Conservation (phyloP, 1,140 invertebrate genomes). For the Hypsibius dujardini region DNA sequence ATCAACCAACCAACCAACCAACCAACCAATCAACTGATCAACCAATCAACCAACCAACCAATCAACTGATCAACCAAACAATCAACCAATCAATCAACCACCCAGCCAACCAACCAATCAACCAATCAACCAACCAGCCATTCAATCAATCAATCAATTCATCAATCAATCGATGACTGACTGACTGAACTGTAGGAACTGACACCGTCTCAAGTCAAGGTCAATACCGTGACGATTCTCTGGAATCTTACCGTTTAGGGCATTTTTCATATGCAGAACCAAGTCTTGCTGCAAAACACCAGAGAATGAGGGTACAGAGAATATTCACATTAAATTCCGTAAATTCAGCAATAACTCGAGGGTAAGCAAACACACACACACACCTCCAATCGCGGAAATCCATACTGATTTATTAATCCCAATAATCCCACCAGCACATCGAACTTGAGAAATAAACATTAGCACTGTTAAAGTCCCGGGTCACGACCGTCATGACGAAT, state of each 20-base stretch:
- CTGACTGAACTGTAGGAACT: too few species aligned
- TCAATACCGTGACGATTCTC: background rate
- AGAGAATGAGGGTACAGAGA: background rate
- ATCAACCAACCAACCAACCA: too few species aligned
- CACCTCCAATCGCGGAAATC: background rate
- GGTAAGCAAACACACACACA: background rate
- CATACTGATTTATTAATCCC: conserved; percentile 9
- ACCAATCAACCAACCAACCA: too few species aligned
- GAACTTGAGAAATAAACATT: background rate
- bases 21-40: too few species aligned
- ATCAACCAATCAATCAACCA: too few species aligned
- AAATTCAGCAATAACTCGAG: too few species aligned
- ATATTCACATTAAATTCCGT: background rate
- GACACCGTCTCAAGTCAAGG: too few species aligned
- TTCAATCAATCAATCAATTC: background rate
- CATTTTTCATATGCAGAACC: conserved; percentile 50
- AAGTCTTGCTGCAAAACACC: conserved; percentile 49
- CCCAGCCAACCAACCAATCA: too few species aligned
- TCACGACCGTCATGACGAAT: conserved; percentile 9
- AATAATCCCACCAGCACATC: background rate
- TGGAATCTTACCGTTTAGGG: background rate
- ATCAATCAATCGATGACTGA: background rate
- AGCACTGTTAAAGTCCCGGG: conserved; percentile 7
- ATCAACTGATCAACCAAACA: too few species aligned
- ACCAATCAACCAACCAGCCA: too few species aligned